Conservation (phyloP, 2,797 vertebrate genomes). For the Leptoclinus maculatus region DNA sequence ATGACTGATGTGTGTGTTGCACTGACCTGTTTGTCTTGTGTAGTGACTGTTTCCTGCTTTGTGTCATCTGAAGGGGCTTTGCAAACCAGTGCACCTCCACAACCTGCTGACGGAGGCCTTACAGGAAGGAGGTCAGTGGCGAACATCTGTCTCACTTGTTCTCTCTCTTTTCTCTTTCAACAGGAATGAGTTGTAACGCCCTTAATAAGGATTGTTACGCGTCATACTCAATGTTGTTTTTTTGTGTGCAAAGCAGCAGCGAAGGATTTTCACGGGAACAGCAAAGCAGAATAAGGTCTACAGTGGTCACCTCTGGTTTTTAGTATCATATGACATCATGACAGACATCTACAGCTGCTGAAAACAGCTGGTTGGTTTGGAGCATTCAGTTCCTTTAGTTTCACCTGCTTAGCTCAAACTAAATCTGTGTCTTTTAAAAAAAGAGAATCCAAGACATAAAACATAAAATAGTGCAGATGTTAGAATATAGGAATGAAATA, state of each 20-base stretch:
- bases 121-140: constrained; percentile 74
- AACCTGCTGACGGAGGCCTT: constrained; percentile 77
- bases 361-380: no score
- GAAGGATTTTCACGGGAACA: background rate
- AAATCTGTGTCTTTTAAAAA: no score
- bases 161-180: background rate
- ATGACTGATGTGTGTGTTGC: background rate
- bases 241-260: background rate
- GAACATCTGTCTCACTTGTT: background rate
- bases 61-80: constrained; percentile 59
- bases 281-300: background rate
- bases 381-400: no score
- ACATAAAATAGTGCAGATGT: no score
- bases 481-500: no score
- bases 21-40: background rate
- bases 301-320: background rate
- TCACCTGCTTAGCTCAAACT: no score
- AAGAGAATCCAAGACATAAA: no score
- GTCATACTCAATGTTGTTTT: background rate
- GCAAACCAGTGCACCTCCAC: constrained; percentile 73
- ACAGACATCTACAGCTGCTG: no score
- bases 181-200: background rate
- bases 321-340: no score
- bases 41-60: constrained; percentile 19
- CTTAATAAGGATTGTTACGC: no score